Evolutionary conservation across 2,797 vertebrate genomes (phyloP), one percentile per base, ranked within the genome.

Genomic region (Eurystomus glaucurus): DNA sequence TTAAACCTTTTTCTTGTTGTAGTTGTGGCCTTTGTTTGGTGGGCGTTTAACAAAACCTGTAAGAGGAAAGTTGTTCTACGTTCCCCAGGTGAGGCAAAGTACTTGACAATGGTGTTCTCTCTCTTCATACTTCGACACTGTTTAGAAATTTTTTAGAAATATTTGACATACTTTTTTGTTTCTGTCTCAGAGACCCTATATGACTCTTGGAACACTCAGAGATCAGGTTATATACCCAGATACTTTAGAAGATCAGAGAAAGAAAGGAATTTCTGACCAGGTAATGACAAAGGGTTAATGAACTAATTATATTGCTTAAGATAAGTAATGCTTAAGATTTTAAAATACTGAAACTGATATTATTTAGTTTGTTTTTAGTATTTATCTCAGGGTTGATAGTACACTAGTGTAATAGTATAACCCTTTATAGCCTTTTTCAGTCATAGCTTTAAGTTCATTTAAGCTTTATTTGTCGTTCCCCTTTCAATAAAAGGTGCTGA

Each of bases 151-250:
- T n/a, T n/a, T n/a, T n/a, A n/a, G 35, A 35, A 35, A 35, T 35
- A 68, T 61, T 46, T 71, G 45, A 88, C 62, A 0, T 52, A 20
- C 17, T 23, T 95, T 41, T 85, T 93, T 76, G 21, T 39, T 68
- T 46, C 20, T 33, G 9, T 96, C 82, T 51, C 94, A 99, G 99
- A 99, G 99, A 97, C 99, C 99, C 4, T 99, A 99, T 94, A 99
- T 99, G 99, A 99, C 99, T 19, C 98, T 99, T 39, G 99, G 99
- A 88, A 98, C 99, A 0, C 98, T 99, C 91, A 98, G 99, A 98
- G 99, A 99, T 97, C 99, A 99, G 97, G 99, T 99, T 66, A 99
- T 99, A 90, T 99, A 99, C 96, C 99, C 99, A 14, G 99, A 99
- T 97, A 99, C 99, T 78, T 43, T 92, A 64, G 99, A 99, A 90